phyloP scores from a whole-genome alignment of 2,113 vertebrate species.

The Ancistrus triradiatus region DNA sequence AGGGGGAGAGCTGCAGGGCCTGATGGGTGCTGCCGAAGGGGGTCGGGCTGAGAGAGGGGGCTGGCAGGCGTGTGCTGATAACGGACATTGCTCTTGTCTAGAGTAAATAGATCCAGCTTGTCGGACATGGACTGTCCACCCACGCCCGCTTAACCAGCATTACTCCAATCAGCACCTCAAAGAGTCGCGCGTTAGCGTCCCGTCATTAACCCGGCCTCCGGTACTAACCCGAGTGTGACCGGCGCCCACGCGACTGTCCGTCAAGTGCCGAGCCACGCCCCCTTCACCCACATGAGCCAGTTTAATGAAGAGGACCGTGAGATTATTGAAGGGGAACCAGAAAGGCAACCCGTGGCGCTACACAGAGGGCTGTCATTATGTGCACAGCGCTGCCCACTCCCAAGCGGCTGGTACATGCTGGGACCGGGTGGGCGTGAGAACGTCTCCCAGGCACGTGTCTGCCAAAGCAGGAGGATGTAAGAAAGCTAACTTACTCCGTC shows the following conservation, averaged over 20 bases:
- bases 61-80: constrained; percentile 33
- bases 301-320: constrained; percentile 54
- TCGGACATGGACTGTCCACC: constrained; percentile 64
- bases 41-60: constrained; percentile 1
- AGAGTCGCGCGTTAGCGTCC: constrained; percentile 11
- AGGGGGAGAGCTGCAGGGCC: constrained; percentile 11
- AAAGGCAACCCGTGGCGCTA: constrained; percentile 41
- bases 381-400: constrained; percentile 52
- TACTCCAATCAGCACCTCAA: constrained; percentile 38
- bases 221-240: constrained; percentile 37
- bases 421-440: constrained; percentile 68
- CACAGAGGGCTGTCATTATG: constrained; percentile 41
- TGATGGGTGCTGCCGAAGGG: constrained; percentile 19
- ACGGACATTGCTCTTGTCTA: constrained; percentile 46
- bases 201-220: constrained; percentile 13
- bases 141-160: constrained; percentile 42
- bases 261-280: constrained; percentile 39
- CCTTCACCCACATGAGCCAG: constrained; percentile 54
- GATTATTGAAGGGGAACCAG: constrained; percentile 42
- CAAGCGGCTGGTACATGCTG: constrained; percentile 51
- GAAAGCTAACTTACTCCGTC: constrained; percentile 1
- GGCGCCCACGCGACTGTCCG: constrained; percentile 60
- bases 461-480: constrained; percentile 1
- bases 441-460: constrained; percentile 33
- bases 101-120: constrained; percentile 55